Conservation (phyloP, 1,140 invertebrate species). For the Euglossa dilemma region DNA sequence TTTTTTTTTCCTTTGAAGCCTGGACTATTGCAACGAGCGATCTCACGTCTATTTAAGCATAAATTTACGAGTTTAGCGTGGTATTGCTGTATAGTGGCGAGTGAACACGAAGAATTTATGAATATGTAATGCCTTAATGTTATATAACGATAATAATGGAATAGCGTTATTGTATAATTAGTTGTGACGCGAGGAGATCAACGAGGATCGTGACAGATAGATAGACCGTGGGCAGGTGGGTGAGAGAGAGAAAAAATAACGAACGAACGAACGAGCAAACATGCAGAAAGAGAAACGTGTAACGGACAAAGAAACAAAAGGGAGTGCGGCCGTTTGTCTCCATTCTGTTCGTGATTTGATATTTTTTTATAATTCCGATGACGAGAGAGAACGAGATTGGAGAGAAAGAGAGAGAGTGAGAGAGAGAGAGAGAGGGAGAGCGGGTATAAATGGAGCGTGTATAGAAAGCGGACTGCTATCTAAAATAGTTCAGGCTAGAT, state of each 20-base stretch:
- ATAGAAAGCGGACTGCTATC: slow-evolving; percentile 78
- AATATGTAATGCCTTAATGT: slow-evolving; percentile 83
- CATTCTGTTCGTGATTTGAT: slow-evolving; percentile 81
- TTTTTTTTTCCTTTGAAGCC: slow-evolving; percentile 71
- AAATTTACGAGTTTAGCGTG: slow-evolving; percentile 77
- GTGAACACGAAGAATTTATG: slow-evolving; percentile 74
- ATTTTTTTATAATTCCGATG: slow-evolving; percentile 77
- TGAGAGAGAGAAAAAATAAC: not conserved
- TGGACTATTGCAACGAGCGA: slow-evolving; percentile 81
- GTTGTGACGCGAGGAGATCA: slow-evolving; percentile 59
- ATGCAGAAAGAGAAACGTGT: slow-evolving; percentile 33
- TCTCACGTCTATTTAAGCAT: slow-evolving; percentile 81
- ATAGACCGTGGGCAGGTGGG: not conserved
- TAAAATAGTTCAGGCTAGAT: slow-evolving; percentile 82
- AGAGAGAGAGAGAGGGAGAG: slow-evolving; percentile 35
- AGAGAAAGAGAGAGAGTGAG: slow-evolving; percentile 37
- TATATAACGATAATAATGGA: slow-evolving; percentile 78
- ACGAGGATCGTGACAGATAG: not conserved
- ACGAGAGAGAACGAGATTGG: slow-evolving; percentile 49
- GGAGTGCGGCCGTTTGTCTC: slow-evolving; percentile 68
- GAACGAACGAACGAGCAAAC: slow-evolving; percentile 22
- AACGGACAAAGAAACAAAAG: slow-evolving; percentile 12
- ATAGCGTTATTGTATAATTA: slow-evolving; percentile 78
- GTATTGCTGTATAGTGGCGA: slow-evolving; percentile 77
- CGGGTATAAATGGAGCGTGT: slow-evolving; percentile 63